phyloP scores from a whole-genome alignment of 2,797 vertebrate genomes.

The Pseudomugil gertrudae region DNA sequence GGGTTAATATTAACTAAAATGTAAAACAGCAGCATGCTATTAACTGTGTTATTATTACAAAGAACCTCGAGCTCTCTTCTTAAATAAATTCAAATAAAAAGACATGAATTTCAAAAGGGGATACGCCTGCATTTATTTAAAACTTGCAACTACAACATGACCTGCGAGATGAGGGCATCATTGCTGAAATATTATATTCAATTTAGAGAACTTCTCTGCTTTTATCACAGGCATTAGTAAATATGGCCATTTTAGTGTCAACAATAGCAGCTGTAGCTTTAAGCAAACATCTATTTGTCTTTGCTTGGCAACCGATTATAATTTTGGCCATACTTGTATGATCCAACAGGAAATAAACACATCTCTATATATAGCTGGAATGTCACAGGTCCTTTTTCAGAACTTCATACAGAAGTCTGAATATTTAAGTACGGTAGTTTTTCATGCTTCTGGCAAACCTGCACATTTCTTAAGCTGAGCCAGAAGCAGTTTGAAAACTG shows the following conservation, averaged over 20 bases:
- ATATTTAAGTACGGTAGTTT: no score
- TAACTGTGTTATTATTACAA: neutral
- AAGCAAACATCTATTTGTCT: neutral
- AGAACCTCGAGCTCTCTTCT: neutral
- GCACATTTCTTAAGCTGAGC: no score
- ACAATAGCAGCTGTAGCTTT: neutral
- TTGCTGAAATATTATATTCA: neutral
- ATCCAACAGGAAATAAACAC: slow-evolving; percentile 14
- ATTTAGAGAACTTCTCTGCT: neutral
- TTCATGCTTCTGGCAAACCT: no score
- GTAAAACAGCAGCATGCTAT: slow-evolving; percentile 35
- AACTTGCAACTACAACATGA: neutral
- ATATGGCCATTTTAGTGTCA: neutral
- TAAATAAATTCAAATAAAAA: neutral
- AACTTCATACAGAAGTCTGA: neutral
- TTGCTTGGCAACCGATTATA: no score
- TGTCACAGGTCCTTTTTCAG: neutral
- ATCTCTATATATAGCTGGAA: neutral
- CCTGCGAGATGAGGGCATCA: no score
- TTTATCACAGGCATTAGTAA: neutral
- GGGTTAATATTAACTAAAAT: slow-evolving; percentile 48
- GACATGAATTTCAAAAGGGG: slow-evolving; percentile 1
- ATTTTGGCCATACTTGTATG: neutral
- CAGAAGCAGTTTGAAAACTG: no score
- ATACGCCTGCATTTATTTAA: neutral